Evolutionary conservation across 2,113 vertebrate species (phyloP), one percentile per base, ranked within the genome.

Genomic region (Miniopterus natalensis): DNA sequence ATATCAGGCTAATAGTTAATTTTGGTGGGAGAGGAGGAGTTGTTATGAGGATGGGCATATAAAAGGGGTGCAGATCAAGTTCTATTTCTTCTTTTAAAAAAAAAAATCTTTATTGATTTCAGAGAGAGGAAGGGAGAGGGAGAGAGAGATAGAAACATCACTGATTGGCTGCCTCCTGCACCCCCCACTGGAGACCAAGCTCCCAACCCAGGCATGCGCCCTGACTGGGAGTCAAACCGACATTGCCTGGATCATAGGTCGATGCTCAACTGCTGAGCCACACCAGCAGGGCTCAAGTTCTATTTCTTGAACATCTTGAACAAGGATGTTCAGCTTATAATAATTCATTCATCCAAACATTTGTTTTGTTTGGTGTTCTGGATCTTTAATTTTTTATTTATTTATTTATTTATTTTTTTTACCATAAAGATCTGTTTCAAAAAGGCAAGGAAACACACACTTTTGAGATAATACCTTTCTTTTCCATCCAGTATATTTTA

Each of bases 401-500:
- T n/a, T n/a, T n/a, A n/a, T n/a, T n/a, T n/a, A n/a, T n/a, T n/a
- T n/a, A n/a, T n/a, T 86, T 85, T 36, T 36, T 86, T 85, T 75
- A 92, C 10, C 53, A 45, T 81, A 75, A 77, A 83, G 84, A 68
- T 70, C 4, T 84, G n/a, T 88, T 90, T 88, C 36, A 47, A 81
- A 95, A 88, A 45, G 36, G 21, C 6, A 57, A 91, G 55, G 9
- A 97, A 92, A 73, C 27, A 81, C 27, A 95, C 7, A 92, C 9
- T 36, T 94, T 92, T 79, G 61, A 93, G 65, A 89, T 68, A 89
- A 84, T 31, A 59, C 14, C 71, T 68, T 84, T 92, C 68, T 89
- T 77, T 25, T 3, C 61, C 47, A 57, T 20, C 61, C 20, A 66
- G 66, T n/a, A 15, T 70, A 88, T 71, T 94, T 87, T 81, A 20